Evolutionary conservation across 2,888 invertebrate genomes (phyloP), one percentile per base, ranked within the genome.

Genomic region (Dryococelus australis): DNA sequence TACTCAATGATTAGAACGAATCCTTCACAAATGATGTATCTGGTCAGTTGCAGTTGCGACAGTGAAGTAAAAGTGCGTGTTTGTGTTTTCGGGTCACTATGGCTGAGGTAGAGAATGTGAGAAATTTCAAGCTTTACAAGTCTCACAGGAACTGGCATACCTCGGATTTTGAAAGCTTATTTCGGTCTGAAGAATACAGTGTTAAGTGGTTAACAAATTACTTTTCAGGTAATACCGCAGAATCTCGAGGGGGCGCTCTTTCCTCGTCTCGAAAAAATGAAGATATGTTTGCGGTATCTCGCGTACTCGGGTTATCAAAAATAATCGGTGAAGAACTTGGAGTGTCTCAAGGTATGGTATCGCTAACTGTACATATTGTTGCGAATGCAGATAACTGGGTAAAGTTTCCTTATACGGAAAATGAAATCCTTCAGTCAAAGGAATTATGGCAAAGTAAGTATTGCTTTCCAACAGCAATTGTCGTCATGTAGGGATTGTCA

Each of bases 211-310:
- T 85, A 51, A 20, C 47, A n/a, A 53, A 51, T 43, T 43, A 28
- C n/a, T n/a, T 85, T 10, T 51, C 51, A 8, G 51, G 51, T 51
- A 0, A 43, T 20, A 84, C 8, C 43, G 43, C 12, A 5, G 51
- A 85, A 85, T 27, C n/a, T 43, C 85, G 16, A n/a, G 85, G 51
- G 20, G 85, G 53, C 24, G 51, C 85, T 51, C 20, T 85, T 26
- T 85, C 85, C 28, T 85, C 24, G 16, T 28, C 16, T 28, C 47
- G 12, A 47, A 43, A 53, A 47, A 47, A 85, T 85, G 47, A 85
- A 85, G n/a, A 51, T 51, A 85, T 85, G 85, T 85, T 85, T 85
- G 1, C 9, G 26, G 20, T 85, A 51, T 28, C 51, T 85, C 47
- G 85, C 85, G 16, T 51, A 85, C 51, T 0, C 85, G 0, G 85